Evolutionary conservation across 2,113 vertebrate genomes (phyloP).

Genomic region (Columba janthina): DNA sequence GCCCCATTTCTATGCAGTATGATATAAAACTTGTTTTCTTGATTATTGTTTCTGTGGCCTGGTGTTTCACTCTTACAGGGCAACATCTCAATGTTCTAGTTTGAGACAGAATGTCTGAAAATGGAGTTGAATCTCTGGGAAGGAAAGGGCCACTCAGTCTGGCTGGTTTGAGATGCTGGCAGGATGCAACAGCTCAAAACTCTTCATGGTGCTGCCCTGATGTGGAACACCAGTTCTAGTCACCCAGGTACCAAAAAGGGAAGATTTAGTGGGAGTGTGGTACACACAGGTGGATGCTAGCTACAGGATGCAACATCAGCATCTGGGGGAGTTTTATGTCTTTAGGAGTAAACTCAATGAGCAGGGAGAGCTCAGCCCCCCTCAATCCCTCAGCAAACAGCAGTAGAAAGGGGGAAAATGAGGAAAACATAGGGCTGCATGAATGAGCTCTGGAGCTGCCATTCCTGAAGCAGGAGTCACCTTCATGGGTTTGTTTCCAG

Average conservation of each 20-base stretch:
- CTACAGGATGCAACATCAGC: not conserved
- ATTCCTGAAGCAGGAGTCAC: fast-evolving
- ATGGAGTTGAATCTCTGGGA: not conserved
- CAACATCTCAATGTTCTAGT: fast-evolving
- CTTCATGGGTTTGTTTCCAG: not conserved
- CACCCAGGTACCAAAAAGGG: not conserved
- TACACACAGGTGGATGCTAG: fast-evolving
- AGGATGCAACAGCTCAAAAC: not conserved
- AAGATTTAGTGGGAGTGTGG: not conserved
- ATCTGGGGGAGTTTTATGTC: fast-evolving
- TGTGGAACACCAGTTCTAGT: not conserved
- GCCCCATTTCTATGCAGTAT: not conserved
- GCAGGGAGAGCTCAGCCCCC: not conserved
- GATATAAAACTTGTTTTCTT: not conserved
- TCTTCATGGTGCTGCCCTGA: not conserved
- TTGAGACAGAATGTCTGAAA: not conserved
- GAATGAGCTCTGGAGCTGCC: not conserved
- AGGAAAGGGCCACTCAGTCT: fast-evolving
- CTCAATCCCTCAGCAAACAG: not conserved
- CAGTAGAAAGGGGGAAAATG: not conserved
- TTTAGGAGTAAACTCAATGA: not conserved
- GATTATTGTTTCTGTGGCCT: not conserved
- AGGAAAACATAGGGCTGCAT: fast-evolving
- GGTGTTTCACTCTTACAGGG: not conserved
- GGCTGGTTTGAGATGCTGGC: not conserved